Conservation (phyloP, 2,888 invertebrate species). For the Dorcus parallelipipedus region DNA sequence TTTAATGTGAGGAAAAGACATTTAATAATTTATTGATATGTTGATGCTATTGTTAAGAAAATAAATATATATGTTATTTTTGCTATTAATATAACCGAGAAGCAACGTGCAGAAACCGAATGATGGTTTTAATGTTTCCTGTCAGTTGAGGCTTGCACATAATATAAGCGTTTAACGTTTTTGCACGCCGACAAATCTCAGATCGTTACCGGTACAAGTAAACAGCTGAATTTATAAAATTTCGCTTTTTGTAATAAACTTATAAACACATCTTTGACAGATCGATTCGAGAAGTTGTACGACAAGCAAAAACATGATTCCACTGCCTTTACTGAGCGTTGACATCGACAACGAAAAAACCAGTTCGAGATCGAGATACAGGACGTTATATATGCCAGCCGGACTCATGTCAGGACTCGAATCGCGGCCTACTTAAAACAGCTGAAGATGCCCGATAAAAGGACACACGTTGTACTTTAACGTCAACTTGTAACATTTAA, state of each 20-base stretch:
- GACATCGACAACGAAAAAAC: conserved; percentile 34
- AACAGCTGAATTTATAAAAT: neutral
- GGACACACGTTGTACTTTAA: conserved; percentile 43
- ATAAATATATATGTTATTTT: too few species aligned
- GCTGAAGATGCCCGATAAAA: conserved; percentile 39
- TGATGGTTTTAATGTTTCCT: too few species aligned
- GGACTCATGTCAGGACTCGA: conserved; percentile 33
- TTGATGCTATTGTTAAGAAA: too few species aligned
- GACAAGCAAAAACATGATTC: conserved; percentile 40
- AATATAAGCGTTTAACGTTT: too few species aligned
- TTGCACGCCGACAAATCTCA: too few species aligned
- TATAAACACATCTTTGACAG: conserved; percentile 39
- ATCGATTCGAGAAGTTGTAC: conserved; percentile 40
- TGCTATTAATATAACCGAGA: too few species aligned
- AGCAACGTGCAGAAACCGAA: too few species aligned
- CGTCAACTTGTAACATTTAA: conserved; percentile 26
- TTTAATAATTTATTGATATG: too few species aligned
- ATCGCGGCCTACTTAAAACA: conserved; percentile 41
- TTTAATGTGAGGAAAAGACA: too few species aligned
- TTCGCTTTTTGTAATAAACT: conserved; percentile 33
- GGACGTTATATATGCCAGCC: conserved; percentile 40
- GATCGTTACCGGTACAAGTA: too few species aligned
- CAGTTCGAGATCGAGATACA: conserved; percentile 39
- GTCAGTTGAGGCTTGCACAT: too few species aligned
- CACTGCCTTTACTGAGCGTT: conserved; percentile 30